These are phyloP conservation scores for Archips xylosteana DNA, from an alignment of 2,888 invertebrate species.

Conservation along the genomic window DNA sequence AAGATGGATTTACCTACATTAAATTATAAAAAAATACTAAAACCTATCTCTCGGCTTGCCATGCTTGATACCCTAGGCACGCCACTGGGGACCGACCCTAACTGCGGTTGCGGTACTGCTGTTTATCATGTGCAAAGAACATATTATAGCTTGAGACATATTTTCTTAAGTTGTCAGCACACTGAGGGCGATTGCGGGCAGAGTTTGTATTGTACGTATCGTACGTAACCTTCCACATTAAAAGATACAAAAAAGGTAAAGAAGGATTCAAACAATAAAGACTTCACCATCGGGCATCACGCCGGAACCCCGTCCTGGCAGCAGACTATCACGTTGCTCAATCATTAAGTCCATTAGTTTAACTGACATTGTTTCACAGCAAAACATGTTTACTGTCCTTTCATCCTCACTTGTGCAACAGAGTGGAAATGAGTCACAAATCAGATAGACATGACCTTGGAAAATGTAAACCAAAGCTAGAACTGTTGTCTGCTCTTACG, in stretches of 20 bases:
- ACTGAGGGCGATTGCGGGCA: neutral
- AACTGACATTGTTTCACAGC: neutral
- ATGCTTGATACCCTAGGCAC: no score
- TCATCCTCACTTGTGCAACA: conserved; percentile 9
- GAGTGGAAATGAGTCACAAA: conserved; percentile 54
- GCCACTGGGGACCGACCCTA: neutral
- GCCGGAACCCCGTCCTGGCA: neutral
- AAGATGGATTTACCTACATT: no score
- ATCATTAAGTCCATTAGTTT: neutral
- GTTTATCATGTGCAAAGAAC: neutral
- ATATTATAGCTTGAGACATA: neutral
- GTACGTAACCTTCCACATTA: no score
- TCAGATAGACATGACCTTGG: conserved; percentile 45
- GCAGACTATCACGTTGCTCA: neutral
- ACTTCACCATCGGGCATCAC: neutral
- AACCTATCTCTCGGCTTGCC: no score
- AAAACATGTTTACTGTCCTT: conserved; percentile 14
- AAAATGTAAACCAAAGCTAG: conserved; percentile 27
- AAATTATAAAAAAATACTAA: no score
- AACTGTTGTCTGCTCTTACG: conserved; percentile 50
- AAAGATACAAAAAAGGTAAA: no score
- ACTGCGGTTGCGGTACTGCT: neutral
- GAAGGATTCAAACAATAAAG: neutral
- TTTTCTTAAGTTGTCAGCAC: neutral
- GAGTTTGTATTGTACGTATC: no score